Conservation (phyloP, 2,888 invertebrate genomes). For the Dryadula phaetusa region DNA sequence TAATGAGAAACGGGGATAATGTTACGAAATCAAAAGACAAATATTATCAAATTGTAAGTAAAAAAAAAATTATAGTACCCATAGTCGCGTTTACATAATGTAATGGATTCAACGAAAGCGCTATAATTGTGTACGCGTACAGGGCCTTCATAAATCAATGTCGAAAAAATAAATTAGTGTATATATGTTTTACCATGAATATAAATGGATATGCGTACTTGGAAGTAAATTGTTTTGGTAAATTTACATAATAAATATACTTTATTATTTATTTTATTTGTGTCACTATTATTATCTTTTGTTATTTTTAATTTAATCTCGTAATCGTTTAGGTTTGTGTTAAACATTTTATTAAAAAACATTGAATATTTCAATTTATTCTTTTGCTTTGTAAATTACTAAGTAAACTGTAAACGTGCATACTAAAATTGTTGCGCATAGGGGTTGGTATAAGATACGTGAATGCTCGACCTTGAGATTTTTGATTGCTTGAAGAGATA, state of each 20-base stretch:
- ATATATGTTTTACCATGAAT: conserved; percentile 66
- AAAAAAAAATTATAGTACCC: conserved; percentile 22
- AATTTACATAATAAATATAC: conserved; percentile 27
- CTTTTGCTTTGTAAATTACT: not conserved
- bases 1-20: no score
- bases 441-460: not conserved
- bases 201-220: conserved; percentile 69
- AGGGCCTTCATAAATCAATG: conserved; percentile 68
- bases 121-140: conserved; percentile 58
- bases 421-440: not conserved
- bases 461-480: not conserved
- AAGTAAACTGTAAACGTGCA: not conserved
- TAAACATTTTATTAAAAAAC: no score
- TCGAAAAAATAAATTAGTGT: conserved; percentile 72
- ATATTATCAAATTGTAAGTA: not conserved
- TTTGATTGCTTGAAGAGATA: not conserved
- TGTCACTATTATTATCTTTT: not conserved
- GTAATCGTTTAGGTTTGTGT: not conserved
- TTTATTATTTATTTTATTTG: conserved; percentile 1
- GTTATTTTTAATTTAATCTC: not conserved
- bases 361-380: no score
- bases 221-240: conserved; percentile 48
- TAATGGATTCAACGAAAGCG: conserved; percentile 35
- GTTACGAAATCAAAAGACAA: no score
- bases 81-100: conserved; percentile 18